Evolutionary conservation across 2,113 vertebrate genomes (phyloP).

Genomic region (Marmota flaviventris): DNA sequence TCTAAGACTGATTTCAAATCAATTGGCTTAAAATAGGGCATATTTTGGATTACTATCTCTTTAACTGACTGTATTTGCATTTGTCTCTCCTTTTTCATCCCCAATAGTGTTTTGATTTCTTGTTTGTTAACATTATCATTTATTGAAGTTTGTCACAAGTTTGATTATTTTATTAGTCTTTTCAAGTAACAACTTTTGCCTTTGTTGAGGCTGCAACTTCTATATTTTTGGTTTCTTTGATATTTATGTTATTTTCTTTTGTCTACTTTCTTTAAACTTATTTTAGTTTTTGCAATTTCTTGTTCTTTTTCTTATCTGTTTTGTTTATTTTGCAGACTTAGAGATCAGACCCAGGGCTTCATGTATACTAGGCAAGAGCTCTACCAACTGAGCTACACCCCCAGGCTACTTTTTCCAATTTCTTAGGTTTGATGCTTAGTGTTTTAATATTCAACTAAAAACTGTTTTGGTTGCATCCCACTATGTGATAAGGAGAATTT

Average conservation of each 20-base stretch:
- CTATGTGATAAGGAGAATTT: background rate
- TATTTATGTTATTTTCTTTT: conserved; percentile 5
- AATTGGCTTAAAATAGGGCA: background rate
- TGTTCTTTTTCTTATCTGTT: no score
- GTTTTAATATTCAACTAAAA: background rate
- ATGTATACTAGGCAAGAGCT: background rate
- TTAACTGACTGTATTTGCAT: background rate
- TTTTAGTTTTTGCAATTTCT: background rate
- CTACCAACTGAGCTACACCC: background rate
- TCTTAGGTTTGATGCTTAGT: background rate
- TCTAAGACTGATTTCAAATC: conserved; percentile 8
- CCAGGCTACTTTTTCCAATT: background rate
- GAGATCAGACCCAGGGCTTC: background rate
- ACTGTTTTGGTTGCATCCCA: background rate
- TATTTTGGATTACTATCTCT: background rate
- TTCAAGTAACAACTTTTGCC: background rate
- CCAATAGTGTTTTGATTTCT: background rate
- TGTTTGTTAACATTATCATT: background rate
- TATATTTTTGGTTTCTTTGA: background rate
- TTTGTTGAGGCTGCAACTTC: background rate
- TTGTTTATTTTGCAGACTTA: background rate
- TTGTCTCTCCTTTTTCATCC: background rate
- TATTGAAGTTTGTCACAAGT: conserved; percentile 1
- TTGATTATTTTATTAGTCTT: background rate
- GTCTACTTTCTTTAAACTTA: background rate